Base-by-base conservation (phyloP, 2,888 invertebrate genomes). In the Lithophane semibrunnea region DNA sequence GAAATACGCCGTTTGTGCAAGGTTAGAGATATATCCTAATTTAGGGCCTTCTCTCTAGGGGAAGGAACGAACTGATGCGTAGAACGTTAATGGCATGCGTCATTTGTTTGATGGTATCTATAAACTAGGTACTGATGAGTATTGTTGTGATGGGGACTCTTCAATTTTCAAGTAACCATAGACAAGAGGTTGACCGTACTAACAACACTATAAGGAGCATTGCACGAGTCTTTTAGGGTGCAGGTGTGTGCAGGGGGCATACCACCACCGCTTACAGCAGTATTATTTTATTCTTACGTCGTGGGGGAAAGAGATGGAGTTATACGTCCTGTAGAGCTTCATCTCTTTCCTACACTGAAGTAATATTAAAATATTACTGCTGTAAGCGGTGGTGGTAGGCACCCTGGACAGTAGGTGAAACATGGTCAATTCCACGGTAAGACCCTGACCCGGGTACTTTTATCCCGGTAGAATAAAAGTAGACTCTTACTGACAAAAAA, bases 61-160 rank as follows among this genome's bases (percentile, higher is more conserved):
- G 21, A 24, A 24, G 9, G 9, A 42, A 18, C 1, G 83, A 37
- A 24, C 58, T 58, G 52, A 58, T 68, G 79, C 24, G 52, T 78
- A 29, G 9, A 56, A 54, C 70, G 52, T 69, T 83, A 79, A 79
- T 77, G 47, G 1, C 60, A 66, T 54, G 54, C 58, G 42, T 66
- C 77, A 82, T 82, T 82, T 61, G 54, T 79, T 82, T 82, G 47
- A 79, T 82, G 52, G 76, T 12, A 47, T n/a, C 77, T 18, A 76
- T 79, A 54, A 42, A 47, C 18, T 24, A 1, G 44, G n/a, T 44
- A 24, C 24, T 44, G 18, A 29, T 44, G 29, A 13, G 13, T 24
- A 18, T 29, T 42, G 13, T 42, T 72, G 37, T 80, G 42, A 74
- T 29, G 9, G 10, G 49, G 29, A 63, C 49, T 52, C n/a, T 3